Base-by-base conservation (phyloP, 2,888 invertebrate species). In the Drosophila meridionalis region DNA sequence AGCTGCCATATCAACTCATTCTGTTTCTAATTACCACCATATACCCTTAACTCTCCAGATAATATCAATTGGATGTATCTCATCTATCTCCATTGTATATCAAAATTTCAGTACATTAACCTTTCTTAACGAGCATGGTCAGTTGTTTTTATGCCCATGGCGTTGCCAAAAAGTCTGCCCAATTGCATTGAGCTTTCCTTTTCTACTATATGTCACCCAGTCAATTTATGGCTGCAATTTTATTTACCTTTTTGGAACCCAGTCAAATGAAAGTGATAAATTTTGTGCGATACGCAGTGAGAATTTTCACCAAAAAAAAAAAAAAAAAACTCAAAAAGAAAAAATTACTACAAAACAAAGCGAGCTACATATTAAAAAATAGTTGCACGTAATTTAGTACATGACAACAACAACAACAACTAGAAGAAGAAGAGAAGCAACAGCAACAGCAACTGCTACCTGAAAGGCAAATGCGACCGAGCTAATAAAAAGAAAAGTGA, bases 211-310 rank as follows among this genome's bases (percentile, higher is more conserved):
- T 61, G 62, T 45, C 47, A 58, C 14, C 34, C 57, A 56, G 64
- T 58, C 59, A 76, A 73, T 78, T 81, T 78, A 82, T 76, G 55
- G 69, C 52, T 62, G 47, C 45, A 55, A 12, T 66, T 64, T 64
- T 53, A 48, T 40, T 62, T 48, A 30, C 58, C 61, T 59, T 56
- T 62, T 87, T 88, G 85, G 80, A 87, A 76, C 73, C 73, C 69
- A 80, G 73, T 82, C 83, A 86, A 89, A 87, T 80, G 81, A 89
- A 88, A 87, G 88, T 87, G 81, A 82, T 79, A 76, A 75, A 78
- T 82, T 74, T 77, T 69, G 52, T 74, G 57, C 69, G 71, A 70
- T 69, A 78, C 81, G 78, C 70, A 69, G 69, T 71, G 78, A 80
- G 79, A 86, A 90, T 86, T 78, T 86, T 86, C 78, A 76, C 81